Evolutionary conservation across 2,113 vertebrate genomes (phyloP), one percentile per base, ranked within the genome.

Genomic region (Piaya cayana): DNA sequence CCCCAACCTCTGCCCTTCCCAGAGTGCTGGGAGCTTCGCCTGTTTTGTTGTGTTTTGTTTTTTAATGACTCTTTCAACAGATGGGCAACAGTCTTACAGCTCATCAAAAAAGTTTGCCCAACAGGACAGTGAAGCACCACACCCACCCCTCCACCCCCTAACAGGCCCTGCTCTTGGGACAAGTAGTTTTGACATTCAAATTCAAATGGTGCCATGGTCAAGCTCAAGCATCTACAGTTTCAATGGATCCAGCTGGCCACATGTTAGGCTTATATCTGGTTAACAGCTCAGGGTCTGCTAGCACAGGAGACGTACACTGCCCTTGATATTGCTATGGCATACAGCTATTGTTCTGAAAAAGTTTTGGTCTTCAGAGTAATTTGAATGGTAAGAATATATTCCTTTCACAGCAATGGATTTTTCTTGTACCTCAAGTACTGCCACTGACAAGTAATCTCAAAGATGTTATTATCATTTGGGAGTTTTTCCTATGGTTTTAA

Each of bases 1-100:
- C 82, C 45, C 42, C 91, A 62, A 92, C 89, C 93, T 91, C 89
- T 94, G 90, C 86, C 95, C 93, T 87, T 34, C n/a, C 23, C 26
- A 13, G 12, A 72, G 72, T 55, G 47, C 82, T 7, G 12, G 30
- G 53, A 82, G 50, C 36, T 67, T 92, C 87, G 80, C 55, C 62
- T 88, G 15, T 26, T 93, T 70, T 70, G 55, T 45, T 74, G 32
- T 42, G 52, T 39, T 93, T 92, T 80, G 63, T 1, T 45, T 71
- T 52, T 76, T 32, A 86, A 91, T 64, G 22, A 3, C 72, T 82
- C 47, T 60, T 90, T 81, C 56, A 82, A 83, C 88, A 96, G 82
- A 94, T 85, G 90, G 77, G 59, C 71, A 85, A 56, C 25, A 77
- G 16, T 27, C 59, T 62, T 14, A 27, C n/a, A 18, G 60, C 90